A percentile compares a stretch with the other conserved stretches of the same genome.
Evolutionary conservation across 2,113 vertebrate species (phyloP).

Genomic region (Arenaria interpres): DNA sequence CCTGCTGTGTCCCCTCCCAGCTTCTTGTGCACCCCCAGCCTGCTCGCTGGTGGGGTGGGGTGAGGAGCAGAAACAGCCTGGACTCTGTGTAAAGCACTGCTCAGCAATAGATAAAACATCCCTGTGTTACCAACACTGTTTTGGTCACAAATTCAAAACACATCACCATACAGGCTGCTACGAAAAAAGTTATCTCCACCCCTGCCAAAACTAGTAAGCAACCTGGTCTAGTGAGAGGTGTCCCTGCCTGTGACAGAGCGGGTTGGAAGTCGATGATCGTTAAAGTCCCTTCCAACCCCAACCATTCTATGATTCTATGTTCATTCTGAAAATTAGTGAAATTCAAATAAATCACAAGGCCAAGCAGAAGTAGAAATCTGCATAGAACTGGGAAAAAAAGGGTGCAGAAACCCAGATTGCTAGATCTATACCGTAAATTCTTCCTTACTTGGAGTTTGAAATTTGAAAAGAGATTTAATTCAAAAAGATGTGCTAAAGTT

Average conservation of each 20-base stretch:
- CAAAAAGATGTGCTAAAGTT: background rate
- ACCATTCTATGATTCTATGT: too few relatives aligned
- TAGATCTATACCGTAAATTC: background rate
- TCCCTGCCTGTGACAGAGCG: too few relatives aligned
- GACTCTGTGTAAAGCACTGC: background rate
- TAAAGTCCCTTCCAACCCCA: too few relatives aligned
- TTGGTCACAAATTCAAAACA: background rate
- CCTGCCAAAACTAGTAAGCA: background rate
- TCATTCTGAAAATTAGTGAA: background rate
- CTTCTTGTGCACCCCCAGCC: background rate
- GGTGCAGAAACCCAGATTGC: background rate
- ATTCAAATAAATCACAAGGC: background rate
- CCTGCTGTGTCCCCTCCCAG: background rate
- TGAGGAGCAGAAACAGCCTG: background rate
- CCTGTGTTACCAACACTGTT: background rate
- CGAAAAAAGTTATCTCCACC: background rate
- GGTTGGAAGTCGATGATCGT: too few relatives aligned
- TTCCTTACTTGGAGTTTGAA: background rate
- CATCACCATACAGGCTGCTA: background rate
- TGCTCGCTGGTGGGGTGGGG: fast-evolving
- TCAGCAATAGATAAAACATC: background rate
- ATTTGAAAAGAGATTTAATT: background rate
- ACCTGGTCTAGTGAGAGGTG: too few relatives aligned
- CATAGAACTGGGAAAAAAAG: background rate
- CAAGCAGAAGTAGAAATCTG: background rate